phyloP scores from a whole-genome alignment of 2,113 vertebrate species.

The Caranx melampygus region DNA sequence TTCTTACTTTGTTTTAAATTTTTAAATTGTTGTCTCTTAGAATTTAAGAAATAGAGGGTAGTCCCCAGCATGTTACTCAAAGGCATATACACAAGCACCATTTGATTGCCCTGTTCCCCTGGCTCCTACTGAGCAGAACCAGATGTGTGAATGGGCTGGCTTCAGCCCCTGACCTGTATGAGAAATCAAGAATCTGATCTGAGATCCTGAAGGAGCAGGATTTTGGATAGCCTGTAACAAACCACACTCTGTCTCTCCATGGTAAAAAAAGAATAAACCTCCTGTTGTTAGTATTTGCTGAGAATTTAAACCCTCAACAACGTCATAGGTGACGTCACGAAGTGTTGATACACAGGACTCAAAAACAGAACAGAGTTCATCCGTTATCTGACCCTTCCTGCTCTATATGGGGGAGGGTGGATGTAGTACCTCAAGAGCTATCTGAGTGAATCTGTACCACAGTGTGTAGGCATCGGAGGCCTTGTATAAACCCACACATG shows the following conservation, averaged over 20 bases:
- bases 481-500: constrained; percentile 34
- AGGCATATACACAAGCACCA: background rate
- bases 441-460: constrained; percentile 10
- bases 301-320: constrained; percentile 1
- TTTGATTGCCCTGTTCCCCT: constrained; percentile 8
- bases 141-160: constrained; percentile 39
- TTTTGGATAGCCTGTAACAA: constrained; percentile 40
- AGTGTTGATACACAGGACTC: constrained; percentile 26
- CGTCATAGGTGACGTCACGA: background rate
- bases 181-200: constrained; percentile 6
- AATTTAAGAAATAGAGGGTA: background rate
- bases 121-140: constrained; percentile 36
- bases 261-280: constrained; percentile 3
- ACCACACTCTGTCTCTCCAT: constrained; percentile 13
- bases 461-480: constrained; percentile 11
- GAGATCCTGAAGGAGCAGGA: constrained; percentile 22
- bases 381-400: constrained; percentile 31
- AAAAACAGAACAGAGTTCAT: constrained; percentile 29
- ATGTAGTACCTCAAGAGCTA: constrained; percentile 16
- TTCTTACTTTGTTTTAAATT: background rate
- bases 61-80: background rate
- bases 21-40: background rate
- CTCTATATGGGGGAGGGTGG: constrained; percentile 8
- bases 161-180: background rate
- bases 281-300: constrained; percentile 25